Base-by-base conservation (phyloP, 2,797 vertebrate genomes). In the Spinibarbus caldwelli region DNA sequence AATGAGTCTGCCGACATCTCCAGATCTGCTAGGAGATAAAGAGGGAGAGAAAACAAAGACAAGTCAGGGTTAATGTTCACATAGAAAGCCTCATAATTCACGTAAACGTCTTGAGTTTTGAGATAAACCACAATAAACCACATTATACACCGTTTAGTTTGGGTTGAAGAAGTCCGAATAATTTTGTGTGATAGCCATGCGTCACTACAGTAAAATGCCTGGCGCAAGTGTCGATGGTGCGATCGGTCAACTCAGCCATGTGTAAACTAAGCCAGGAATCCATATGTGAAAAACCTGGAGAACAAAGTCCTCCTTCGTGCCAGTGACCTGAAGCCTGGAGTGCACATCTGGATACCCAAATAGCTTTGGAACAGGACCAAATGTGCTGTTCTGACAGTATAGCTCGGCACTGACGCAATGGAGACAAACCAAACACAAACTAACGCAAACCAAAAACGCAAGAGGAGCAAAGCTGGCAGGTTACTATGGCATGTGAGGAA, bases 1-100 rank as follows among this genome's bases (percentile, higher is more conserved):
- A 99, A 99, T 0, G 95, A 95, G 72, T 99, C 98, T 23, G 96
- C 95, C 34, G 98, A 98, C 98, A 99, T 99, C 87, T 88, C 95
- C 90, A 93, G 81, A 89, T 89, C 91, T 96, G 91, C 82, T 93
- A 43, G 11, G 83, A 86, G 36, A 21, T 47, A 59, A 23, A 12
- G 47, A 83, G 81, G 57, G 14, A 72, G 23, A 77, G 38, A 73
- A 52, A 34, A 80, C n/a, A 59, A 34, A 38, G 11, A 29, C 21
- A 49, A 38, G 31, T 75, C 38, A 62, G 10, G 23, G 23, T 76
- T 66, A 76, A 76, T 21, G 15, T 49, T 52, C 21, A 66, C 41
- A 45, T 47, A 34, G 36, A 12, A 75, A 47, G 57, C 41, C 12
- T 43, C 29, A 43, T 45, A 64, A 83, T 3, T 7, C 21, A 64